Base-by-base conservation (phyloP, 2,113 vertebrate species). In the Callorhinus ursinus region DNA sequence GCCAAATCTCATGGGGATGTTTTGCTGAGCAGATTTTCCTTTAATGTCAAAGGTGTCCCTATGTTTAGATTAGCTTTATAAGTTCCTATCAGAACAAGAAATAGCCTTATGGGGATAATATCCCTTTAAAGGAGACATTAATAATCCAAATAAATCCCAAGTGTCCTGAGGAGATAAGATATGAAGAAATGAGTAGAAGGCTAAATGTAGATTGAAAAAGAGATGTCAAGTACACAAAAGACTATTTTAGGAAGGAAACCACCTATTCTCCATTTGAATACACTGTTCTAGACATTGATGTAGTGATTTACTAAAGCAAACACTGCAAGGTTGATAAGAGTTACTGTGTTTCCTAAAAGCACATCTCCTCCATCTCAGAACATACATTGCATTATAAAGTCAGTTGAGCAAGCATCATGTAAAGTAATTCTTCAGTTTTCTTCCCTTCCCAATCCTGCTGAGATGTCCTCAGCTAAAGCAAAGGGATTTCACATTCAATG, bases 151-250 rank as follows among this genome's bases (percentile, higher is more conserved):
- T 92, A 84, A 92, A 72, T 88, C 91, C 92, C 83, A 94, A 79
- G 86, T 97, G 85, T 85, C 77, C 80, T 42, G 31, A 97, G 16
- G 57, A 96, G 83, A 95, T 95, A 97, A 97, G 82, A 93, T 95
- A 95, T 13, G 31, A 93, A 96, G 46, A 97, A 86, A 97, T 93
- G 83, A 97, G 26, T 42, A 84, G 49, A 84, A 87, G 18, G 0
- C 36, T 80, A 18, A 49, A 86, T 83, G 19, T 83, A 86, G 72
- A 86, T 93, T 69, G 26, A 94, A 92, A 33, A 69, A 69, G 46
- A 96, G 93, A 93, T 65, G 63, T 59, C 10, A 81, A 82, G 46
- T 84, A 87, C 69, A 92, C 9, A 95, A 61, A 79, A 97, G 26
- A 46, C 83, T 71, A 28, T 69, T 91, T 49, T 49, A 61, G 31